Conservation (phyloP, 2,797 vertebrate species). For the Pipistrellus pipistrellus region DNA sequence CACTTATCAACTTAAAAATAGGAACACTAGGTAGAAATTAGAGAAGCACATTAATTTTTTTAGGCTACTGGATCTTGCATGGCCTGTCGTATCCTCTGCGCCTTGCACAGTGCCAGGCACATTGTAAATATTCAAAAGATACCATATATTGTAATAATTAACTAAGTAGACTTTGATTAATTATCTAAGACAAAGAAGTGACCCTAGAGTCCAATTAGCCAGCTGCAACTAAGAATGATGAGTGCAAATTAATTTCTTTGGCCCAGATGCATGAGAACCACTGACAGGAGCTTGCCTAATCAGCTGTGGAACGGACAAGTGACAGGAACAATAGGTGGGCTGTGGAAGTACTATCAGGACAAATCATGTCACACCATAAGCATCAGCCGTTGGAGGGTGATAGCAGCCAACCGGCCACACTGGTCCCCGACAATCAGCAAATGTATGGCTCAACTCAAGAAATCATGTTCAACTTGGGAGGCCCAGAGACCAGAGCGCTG, state of each 20-base stretch:
- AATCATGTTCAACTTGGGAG: slow-evolving; percentile 54
- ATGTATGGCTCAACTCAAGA: slow-evolving; percentile 49
- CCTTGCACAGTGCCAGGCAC: neutral
- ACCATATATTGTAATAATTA: slow-evolving; percentile 36
- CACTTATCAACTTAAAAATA: slow-evolving; percentile 39
- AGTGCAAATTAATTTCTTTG: slow-evolving; percentile 68
- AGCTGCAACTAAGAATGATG: slow-evolving; percentile 52
- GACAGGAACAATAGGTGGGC: neutral
- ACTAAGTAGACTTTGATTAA: slow-evolving; percentile 54
- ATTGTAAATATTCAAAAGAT: neutral
- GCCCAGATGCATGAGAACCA: neutral
- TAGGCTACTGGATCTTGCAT: neutral
- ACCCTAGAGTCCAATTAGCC: slow-evolving; percentile 56
- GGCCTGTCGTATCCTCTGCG: neutral
- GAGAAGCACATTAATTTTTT: neutral
- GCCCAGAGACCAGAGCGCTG: neutral
- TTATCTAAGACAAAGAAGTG: slow-evolving; percentile 58
- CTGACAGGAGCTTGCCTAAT: slow-evolving; percentile 8
- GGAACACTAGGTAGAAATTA: slow-evolving; percentile 42
- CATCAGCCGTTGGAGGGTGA: neutral
- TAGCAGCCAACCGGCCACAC: neutral
- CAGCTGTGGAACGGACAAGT: slow-evolving; percentile 5
- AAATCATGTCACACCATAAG: neutral
- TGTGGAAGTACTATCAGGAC: neutral
- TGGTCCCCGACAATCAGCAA: neutral